Base-by-base conservation (phyloP, 2,888 invertebrate species). In the Rotaria magnacalcarata region DNA sequence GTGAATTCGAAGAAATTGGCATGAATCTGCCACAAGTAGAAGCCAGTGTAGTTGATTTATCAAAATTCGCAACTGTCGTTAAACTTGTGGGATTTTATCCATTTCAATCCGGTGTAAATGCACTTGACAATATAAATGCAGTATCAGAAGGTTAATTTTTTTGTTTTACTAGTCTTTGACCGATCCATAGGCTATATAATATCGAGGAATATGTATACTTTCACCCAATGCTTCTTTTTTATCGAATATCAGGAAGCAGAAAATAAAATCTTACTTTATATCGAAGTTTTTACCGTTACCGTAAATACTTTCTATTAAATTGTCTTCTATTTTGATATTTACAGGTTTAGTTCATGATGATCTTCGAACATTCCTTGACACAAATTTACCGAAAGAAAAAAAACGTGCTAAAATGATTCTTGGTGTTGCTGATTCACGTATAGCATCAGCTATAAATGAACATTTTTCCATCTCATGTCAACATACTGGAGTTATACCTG, bases 1-100 rank as follows among this genome's bases (percentile, higher is more conserved):
- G 94, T 87, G 97, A 98, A 91, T 99, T 97, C 90, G 98, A 99
- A 91, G 98, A 99, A 91, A 93, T 97, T 74, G 95, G 95, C 0
- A 94, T 95, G 91, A 93, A 97, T 87, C 91, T 96, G 87, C 95
- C 96, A 0, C 91, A 92, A 91, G 95, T 99, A 0, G 96, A 97
- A 90, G 94, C 94, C 85, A 95, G 96, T 0, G 94, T 96, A 24
- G 94, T 94, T 0, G 96, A 99, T 89, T 90, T 96, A 84, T 93
- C 94, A 88, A 94, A 95, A 88, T 99, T 99, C 91, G 94, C 95
- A 90, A 94, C 95, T 24, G 94, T 97, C 24, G 95, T 98, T 0
- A 94, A 95, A 88, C 92, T 99, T 24, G 93, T 94, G 27, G 95
- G 95, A 0, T 99, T 98, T 92, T 93, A 94, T 58, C 97, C 98